Conservation (phyloP, 2,888 invertebrate genomes). For the Scaptomyza polygonia region DNA sequence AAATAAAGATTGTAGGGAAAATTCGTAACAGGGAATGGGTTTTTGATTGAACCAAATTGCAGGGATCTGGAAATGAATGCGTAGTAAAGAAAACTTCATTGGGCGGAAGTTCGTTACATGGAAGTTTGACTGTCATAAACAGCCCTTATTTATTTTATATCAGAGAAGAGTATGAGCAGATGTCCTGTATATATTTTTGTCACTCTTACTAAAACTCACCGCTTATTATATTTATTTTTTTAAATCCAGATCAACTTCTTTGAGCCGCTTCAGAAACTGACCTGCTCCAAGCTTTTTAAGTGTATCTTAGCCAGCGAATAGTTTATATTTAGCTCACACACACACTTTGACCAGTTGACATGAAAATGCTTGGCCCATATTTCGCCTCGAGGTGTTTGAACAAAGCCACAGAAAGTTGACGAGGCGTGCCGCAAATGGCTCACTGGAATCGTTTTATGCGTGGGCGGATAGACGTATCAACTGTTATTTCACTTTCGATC, state of each 20-base stretch:
- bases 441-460: background rate
- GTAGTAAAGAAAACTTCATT: too few relatives aligned
- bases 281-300: conserved; percentile 47
- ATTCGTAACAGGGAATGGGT: too few relatives aligned
- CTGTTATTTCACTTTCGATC: conserved; percentile 64
- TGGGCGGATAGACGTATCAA: background rate
- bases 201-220: too few relatives aligned
- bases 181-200: too few relatives aligned
- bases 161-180: too few relatives aligned
- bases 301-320: conserved; percentile 17
- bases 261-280: conserved; percentile 45
- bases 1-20: too few relatives aligned
- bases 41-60: too few relatives aligned
- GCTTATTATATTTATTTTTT: background rate
- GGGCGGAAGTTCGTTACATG: too few relatives aligned
- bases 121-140: too few relatives aligned
- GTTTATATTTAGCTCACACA: conserved; percentile 30
- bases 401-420: conserved; percentile 66
- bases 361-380: conserved; percentile 68
- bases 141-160: too few relatives aligned
- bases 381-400: conserved; percentile 17
- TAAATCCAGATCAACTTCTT: conserved; percentile 3
- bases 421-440: conserved; percentile 56
- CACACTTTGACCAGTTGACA: conserved; percentile 74
- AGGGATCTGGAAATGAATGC: too few relatives aligned